A percentile compares a stretch with the other conserved stretches of the same genome.
Evolutionary conservation across 1,140 invertebrate genomes (phyloP).

Genomic region (Luehdorfia chinensis): DNA sequence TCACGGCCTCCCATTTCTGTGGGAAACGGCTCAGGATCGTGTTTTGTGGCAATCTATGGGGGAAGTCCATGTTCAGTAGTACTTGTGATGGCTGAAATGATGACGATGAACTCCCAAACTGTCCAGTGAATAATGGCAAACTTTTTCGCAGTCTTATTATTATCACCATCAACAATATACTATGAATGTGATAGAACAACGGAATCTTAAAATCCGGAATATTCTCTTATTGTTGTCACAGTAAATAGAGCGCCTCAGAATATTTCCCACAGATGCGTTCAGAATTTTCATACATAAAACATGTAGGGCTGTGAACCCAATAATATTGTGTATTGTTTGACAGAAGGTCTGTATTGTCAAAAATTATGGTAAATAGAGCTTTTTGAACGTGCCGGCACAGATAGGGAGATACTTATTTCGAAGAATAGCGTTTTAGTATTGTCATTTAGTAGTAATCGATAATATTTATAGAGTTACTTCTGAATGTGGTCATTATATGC

Average conservation of each 20-base stretch:
- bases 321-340: slow-evolving; percentile 54
- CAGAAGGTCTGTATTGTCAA: slow-evolving; percentile 33
- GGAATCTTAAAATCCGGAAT: neutral
- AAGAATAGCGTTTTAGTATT: neutral
- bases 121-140: too few species aligned
- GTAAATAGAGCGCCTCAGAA: slow-evolving; percentile 6
- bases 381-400: slow-evolving; percentile 13
- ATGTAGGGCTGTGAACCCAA: slow-evolving; percentile 39
- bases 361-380: slow-evolving; percentile 43
- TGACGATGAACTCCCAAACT: too few species aligned
- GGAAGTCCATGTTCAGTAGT: too few species aligned
- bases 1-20: too few species aligned
- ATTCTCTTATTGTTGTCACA: slow-evolving; percentile 19
- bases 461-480: neutral
- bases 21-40: too few species aligned
- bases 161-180: too few species aligned
- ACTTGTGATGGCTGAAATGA: too few species aligned
- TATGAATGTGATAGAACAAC: too few species aligned
- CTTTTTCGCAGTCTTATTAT: too few species aligned
- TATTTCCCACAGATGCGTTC: slow-evolving; percentile 23
- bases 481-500: too few species aligned
- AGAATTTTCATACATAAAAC: slow-evolving; percentile 49
- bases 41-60: too few species aligned
- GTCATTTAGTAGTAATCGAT: slow-evolving; percentile 7
- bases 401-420: neutral